Evolutionary conservation across 2,888 invertebrate genomes (phyloP), one percentile per base, ranked within the genome.

Genomic region (Parthenolecanium corni): DNA sequence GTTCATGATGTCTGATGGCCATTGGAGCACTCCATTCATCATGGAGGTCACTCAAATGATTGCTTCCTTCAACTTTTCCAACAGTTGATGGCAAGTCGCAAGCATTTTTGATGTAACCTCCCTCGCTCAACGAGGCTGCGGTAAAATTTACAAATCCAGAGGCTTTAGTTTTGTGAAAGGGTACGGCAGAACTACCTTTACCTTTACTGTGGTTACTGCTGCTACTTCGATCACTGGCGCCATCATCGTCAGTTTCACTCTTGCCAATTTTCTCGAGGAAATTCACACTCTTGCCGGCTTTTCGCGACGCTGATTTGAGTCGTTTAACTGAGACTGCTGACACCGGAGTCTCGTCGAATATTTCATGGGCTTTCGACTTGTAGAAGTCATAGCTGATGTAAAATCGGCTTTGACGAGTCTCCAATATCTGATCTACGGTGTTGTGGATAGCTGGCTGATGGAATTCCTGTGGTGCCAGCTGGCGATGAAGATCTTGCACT

Each of bases 301-400:
- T 14, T 11, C 9, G 5, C 11, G 21, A 11, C 14, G 11, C 49
- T 11, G 20, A 20, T 20, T 14, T 18, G 21, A 23, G 3, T 23
- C 23, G 20, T 18, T 21, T 14, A 11, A 16, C 16, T 12, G 38
- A 52, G 5, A 24, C 16, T 25, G 20, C 52, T 24, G 25, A 12
- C 16, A 31, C 52, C n/a, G 52, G 31, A 4, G 24, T 23, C 18
- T 20, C 49, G 14, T 21, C 49, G 20, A 20, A 16, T 6, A 49
- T 21, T 49, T 14, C 18, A 5, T 49, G 21, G 4, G 24, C 6
- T n/a, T 49, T 58, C 21, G 51, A 20, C 47, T 52, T 58, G 36
- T 58, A 58, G 23, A 58, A 58, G 6, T 58, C 21, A 23, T 58
- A 58, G 38, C 49, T 58, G 1, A 58, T 58, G 5, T 38, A 21